These are phyloP conservation scores for Pterocles gutturalis DNA, from an alignment of 2,113 vertebrate species.

Conservation along the genomic window DNA sequence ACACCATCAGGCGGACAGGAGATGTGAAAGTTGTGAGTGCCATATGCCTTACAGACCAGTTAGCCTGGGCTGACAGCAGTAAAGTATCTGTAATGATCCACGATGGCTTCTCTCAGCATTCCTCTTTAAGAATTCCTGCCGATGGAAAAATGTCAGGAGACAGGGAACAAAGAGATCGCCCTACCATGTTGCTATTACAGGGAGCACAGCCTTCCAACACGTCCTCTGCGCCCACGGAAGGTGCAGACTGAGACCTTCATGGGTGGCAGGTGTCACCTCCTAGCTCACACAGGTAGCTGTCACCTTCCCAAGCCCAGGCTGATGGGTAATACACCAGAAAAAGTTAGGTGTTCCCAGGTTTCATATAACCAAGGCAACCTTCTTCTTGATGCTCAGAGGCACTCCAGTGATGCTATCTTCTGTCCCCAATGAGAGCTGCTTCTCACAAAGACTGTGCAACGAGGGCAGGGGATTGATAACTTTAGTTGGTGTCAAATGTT, in stretches of 20 bases:
- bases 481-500: background rate
- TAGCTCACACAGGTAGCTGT: background rate
- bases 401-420: background rate
- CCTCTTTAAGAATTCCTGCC: background rate
- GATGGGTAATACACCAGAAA: background rate
- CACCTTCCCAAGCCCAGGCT: background rate
- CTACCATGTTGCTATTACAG: background rate
- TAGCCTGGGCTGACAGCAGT: background rate
- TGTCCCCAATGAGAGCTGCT: background rate
- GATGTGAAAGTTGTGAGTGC: background rate
- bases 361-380: background rate
- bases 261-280: background rate
- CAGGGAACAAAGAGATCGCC: background rate
- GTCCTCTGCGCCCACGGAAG: background rate
- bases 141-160: background rate
- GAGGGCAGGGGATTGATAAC: background rate
- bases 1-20: background rate
- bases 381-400: background rate
- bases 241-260: background rate
- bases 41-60: background rate
- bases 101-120: rapidly evolving
- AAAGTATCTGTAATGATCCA: background rate
- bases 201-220: background rate
- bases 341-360: background rate
- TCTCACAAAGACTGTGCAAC: background rate